These are phyloP conservation scores for Bathybates hornii DNA, from an alignment of 2,113 vertebrate species.

Conservation along the genomic window DNA sequence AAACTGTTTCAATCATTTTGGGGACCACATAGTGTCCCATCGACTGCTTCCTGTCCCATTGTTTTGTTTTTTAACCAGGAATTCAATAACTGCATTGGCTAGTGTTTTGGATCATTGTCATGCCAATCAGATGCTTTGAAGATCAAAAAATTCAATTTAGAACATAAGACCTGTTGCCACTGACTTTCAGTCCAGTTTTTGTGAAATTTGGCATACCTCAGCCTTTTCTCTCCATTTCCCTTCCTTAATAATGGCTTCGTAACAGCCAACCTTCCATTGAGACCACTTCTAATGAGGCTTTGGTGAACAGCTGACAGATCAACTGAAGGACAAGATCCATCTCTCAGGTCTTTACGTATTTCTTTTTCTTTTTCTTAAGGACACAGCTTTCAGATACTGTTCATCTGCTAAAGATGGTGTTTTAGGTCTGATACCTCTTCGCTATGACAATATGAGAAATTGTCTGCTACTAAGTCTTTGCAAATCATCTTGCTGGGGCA, in stretches of 20 bases:
- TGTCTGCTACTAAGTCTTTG: not conserved
- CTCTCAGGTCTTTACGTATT: not conserved
- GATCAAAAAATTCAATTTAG: not conserved
- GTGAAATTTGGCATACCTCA: not conserved
- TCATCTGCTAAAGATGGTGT: not conserved
- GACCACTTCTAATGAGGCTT: not conserved
- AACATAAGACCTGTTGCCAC: not conserved
- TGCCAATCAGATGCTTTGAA: not conserved
- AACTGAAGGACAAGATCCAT: not conserved
- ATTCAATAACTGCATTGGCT: not conserved
- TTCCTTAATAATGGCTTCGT: not conserved
- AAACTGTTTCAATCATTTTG: not conserved
- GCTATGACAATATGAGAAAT: not conserved
- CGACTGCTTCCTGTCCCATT: not conserved
- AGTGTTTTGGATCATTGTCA: not conserved
- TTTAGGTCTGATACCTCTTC: not conserved
- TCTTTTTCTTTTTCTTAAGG: not conserved
- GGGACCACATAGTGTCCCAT: not conserved
- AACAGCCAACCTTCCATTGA: not conserved
- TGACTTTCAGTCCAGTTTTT: not conserved
- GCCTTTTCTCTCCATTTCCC: not conserved
- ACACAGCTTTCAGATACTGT: not conserved
- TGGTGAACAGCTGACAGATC: not conserved
- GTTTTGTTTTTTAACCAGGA: not conserved
- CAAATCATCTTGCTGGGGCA: not conserved